phyloP scores from a whole-genome alignment of 2,888 invertebrate genomes.

The Timandra comae region DNA sequence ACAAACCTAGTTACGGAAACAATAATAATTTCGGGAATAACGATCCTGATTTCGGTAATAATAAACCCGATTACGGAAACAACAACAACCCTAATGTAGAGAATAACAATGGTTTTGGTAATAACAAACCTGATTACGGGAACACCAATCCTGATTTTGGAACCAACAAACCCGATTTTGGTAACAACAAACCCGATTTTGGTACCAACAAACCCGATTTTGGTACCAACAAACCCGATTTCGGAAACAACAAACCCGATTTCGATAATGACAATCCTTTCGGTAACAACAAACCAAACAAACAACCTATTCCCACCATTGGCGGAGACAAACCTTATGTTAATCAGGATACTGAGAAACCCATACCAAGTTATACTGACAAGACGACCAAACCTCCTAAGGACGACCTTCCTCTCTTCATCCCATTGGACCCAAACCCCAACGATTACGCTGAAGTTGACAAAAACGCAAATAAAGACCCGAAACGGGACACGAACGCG shows the following conservation, averaged over 20 bases:
- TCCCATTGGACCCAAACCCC: constrained; percentile 49
- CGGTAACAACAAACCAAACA: constrained; percentile 9
- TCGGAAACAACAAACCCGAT: not conserved
- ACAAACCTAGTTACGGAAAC: constrained; percentile 1
- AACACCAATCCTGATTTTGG: constrained; percentile 5
- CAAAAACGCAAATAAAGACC: constrained; percentile 38
- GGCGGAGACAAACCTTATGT: constrained; percentile 1
- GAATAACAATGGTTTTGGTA: constrained; percentile 1
- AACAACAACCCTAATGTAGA: constrained; percentile 5
- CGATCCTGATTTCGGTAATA: no score
- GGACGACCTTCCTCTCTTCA: constrained; percentile 41
- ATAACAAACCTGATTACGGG: constrained; percentile 2
- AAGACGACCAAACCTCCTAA: constrained; percentile 36
- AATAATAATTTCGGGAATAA: constrained; percentile 2
- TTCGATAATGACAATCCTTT: no score
- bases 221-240: constrained; percentile 3
- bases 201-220: no score
- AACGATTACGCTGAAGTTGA: constrained; percentile 44
- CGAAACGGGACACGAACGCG: constrained; percentile 49
- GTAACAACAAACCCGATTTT: no score
- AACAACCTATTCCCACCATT: no score
- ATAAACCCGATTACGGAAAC: constrained; percentile 1
- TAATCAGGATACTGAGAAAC: constrained; percentile 6
- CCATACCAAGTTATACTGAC: constrained; percentile 3
- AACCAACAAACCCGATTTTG: constrained; percentile 5